Base-by-base conservation (phyloP, 2,797 vertebrate genomes). In the Enteromius afrohamiltoni region DNA sequence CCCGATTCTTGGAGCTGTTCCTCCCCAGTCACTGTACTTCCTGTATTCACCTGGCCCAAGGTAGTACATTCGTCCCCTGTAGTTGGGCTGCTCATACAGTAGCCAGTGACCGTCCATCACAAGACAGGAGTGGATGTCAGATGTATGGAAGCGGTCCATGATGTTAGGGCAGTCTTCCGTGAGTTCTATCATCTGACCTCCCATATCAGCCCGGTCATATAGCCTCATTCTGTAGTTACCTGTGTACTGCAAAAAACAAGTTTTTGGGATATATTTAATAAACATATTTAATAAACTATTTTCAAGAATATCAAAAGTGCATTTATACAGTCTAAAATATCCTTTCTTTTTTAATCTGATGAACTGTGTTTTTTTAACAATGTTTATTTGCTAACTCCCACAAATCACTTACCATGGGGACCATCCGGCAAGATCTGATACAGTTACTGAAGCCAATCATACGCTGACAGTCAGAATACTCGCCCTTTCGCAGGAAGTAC, bases 151-250 rank as follows among this genome's bases (percentile, higher is more conserved):
- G 75, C 88, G 87, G 45, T 94, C 93, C 78, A 86, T 88, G 84
- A 94, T 81, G 13, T 87, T 90, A 45, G 94, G 92, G 64, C 94
- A 95, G 90, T 94, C 92, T 0, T 94, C 92, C 26, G 77, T 74
- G 85, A 94, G 87, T 77, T 93, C 92, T 89, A 94, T 91, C 85
- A 92, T 87, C 88, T 93, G 91, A 49, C 94, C 94, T 6, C 92
- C 93, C 4, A 93, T 94, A 83, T 94, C 93, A 0, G 93, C 83
- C 6, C 90, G 89, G 85, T 93, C 90, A 9, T 91, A 94, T 60
- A 95, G 86, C 13, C 89, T 90, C 87, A 95, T 75, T 49, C 55
- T 89, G 67, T 86, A 86, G 58, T 77, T 83, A 7, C 86, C 86
- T 70, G 82, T 82, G 77, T 85, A 47, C 86, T 85, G 60, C 17